These are phyloP conservation scores for Drosophila meridionalis DNA, from an alignment of 2,888 invertebrate genomes.

Conservation along the genomic window DNA sequence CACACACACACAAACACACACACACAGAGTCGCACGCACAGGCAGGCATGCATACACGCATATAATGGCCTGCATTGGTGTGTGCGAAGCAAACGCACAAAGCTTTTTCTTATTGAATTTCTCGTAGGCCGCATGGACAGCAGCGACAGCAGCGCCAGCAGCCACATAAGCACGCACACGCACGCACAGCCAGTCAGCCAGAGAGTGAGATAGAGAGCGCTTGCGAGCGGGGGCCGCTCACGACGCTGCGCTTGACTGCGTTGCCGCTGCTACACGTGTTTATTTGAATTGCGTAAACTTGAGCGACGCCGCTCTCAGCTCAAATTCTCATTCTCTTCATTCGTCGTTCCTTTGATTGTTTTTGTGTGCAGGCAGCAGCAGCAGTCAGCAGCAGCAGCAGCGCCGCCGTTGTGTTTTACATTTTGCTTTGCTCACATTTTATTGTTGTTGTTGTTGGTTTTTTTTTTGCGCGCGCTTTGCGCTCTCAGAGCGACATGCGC, in stretches of 20 bases:
- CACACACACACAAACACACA: slow-evolving; percentile 31
- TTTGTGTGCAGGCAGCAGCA: slow-evolving; percentile 33
- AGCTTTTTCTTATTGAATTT: slow-evolving; percentile 74
- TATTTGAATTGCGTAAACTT: slow-evolving; percentile 76
- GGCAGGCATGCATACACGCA: slow-evolving; percentile 64
- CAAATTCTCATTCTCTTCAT: slow-evolving; percentile 38
- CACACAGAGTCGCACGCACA: slow-evolving; percentile 30
- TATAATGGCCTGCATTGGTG: slow-evolving; percentile 76
- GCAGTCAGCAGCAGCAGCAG: slow-evolving; percentile 30
- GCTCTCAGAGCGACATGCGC: slow-evolving; percentile 50
- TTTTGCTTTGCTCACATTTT: neutral
- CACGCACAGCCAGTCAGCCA: neutral
- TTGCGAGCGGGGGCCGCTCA: slow-evolving; percentile 44
- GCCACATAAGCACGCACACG: slow-evolving; percentile 45
- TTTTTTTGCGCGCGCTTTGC: slow-evolving; percentile 45
- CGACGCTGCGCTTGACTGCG: slow-evolving; percentile 52
- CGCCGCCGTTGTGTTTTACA: slow-evolving; percentile 1
- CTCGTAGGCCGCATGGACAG: slow-evolving; percentile 55
- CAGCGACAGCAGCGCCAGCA: slow-evolving; percentile 57
- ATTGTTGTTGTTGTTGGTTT: slow-evolving; percentile 2
- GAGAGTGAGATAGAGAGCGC: slow-evolving; percentile 16
- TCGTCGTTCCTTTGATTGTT: slow-evolving; percentile 26
- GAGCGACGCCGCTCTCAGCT: slow-evolving; percentile 32
- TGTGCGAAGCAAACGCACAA: slow-evolving; percentile 64
- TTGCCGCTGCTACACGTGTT: slow-evolving; percentile 76